A percentile compares a stretch with the other conserved stretches of the same genome.
Evolutionary conservation across 2,797 vertebrate genomes (phyloP).

Genomic region (Leptoclinus maculatus): DNA sequence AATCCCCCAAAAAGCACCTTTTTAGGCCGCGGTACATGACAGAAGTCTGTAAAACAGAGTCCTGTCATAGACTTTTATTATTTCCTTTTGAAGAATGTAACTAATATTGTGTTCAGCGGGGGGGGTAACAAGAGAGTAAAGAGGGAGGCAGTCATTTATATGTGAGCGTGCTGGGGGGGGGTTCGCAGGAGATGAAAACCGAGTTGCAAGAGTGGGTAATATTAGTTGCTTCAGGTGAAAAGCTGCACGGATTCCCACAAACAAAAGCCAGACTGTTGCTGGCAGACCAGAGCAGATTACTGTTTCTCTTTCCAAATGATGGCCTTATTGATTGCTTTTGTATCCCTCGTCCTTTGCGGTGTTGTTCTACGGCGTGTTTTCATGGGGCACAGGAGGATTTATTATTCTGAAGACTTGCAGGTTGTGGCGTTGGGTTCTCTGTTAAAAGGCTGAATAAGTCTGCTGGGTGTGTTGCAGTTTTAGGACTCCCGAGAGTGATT

Average conservation of each 20-base stretch:
- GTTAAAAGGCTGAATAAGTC: slow-evolving; percentile 35
- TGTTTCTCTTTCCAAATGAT: slow-evolving; percentile 58
- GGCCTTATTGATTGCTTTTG: slow-evolving; percentile 66
- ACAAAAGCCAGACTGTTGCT: slow-evolving; percentile 46
- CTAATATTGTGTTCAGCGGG: slow-evolving; percentile 42
- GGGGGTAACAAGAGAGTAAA: slow-evolving; percentile 4
- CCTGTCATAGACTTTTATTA: slow-evolving; percentile 52
- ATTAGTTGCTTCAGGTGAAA: slow-evolving; percentile 56
- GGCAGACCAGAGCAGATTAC: slow-evolving; percentile 34
- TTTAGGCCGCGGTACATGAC: slow-evolving; percentile 69
- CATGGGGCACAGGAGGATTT: slow-evolving; percentile 42
- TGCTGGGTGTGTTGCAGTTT: slow-evolving; percentile 13
- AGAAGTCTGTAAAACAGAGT: slow-evolving; percentile 54
- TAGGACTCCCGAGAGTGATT: slow-evolving; percentile 37
- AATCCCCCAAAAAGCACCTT: slow-evolving; percentile 70
- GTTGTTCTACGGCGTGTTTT: slow-evolving; percentile 37
- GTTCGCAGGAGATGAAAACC: slow-evolving; percentile 31
- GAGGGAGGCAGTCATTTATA: slow-evolving; percentile 16
- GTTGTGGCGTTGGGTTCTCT: slow-evolving; percentile 12
- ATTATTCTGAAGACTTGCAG: slow-evolving; percentile 30
- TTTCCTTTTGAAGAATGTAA: slow-evolving; percentile 76
- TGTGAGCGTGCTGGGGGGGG: background rate
- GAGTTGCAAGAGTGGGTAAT: slow-evolving; percentile 24
- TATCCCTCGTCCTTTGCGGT: slow-evolving; percentile 36
- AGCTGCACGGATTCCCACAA: slow-evolving; percentile 53